Conservation (phyloP, 2,797 vertebrate species). For the Botia kubotai region DNA sequence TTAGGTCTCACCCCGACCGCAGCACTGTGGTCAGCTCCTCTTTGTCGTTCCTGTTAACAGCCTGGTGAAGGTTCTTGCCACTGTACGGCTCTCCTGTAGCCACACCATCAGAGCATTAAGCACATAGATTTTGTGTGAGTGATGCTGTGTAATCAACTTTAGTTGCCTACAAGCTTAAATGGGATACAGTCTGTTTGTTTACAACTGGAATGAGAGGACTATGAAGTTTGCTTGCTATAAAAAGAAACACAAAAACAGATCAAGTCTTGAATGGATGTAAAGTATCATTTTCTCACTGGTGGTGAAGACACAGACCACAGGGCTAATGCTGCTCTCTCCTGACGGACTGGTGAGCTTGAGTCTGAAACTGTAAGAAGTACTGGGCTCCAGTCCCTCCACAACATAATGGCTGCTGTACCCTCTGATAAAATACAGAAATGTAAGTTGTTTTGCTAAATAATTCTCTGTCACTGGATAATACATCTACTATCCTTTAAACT, state of each 20-base stretch:
- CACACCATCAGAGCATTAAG: slow-evolving; percentile 8
- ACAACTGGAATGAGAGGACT: no score
- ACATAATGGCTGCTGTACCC: slow-evolving; percentile 57
- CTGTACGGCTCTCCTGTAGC: slow-evolving; percentile 67
- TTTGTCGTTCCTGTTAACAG: slow-evolving; percentile 67
- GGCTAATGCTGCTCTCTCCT: slow-evolving; percentile 62
- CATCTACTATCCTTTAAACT: not conserved
- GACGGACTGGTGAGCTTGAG: slow-evolving; percentile 68
- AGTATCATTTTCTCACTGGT: slow-evolving; percentile 64
- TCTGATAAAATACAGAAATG: slow-evolving; percentile 36
- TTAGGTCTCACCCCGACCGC: slow-evolving; percentile 67
- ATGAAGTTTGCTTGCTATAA: not conserved
- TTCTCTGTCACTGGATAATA: not conserved
- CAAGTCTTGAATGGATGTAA: not conserved
- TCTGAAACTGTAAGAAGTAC: slow-evolving; percentile 61
- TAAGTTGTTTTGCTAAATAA: no score
- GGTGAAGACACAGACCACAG: slow-evolving; percentile 64
- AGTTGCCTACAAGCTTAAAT: not conserved
- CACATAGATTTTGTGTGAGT: not conserved
- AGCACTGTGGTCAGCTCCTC: slow-evolving; percentile 62
- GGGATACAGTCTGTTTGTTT: not conserved
- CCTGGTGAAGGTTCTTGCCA: slow-evolving; percentile 69
- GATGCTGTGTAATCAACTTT: no score
- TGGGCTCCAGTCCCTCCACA: slow-evolving; percentile 67
- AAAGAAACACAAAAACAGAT: not conserved